Percentiles rank a stretch among this genome's conserved stretches.
Conservation (phyloP, 2,888 invertebrate genomes). For the Minunthozetes semirufus region DNA sequence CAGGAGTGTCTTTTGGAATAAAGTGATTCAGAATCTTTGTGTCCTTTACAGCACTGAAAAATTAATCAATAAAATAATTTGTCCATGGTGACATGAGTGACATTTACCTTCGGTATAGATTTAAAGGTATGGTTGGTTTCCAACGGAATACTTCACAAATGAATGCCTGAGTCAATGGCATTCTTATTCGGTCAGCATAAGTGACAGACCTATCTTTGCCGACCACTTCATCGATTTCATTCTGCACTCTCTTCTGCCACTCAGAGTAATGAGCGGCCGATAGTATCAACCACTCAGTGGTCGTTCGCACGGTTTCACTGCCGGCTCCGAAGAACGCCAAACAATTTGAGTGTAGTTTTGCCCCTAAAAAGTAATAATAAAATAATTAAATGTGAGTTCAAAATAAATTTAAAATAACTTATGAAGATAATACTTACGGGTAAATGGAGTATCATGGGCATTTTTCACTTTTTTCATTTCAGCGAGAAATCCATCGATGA, state of each 20-base stretch:
- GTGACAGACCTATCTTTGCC: constrained; percentile 53
- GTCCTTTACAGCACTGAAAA: constrained; percentile 40
- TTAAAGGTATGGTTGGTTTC: constrained; percentile 51
- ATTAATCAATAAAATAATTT: too few relatives aligned
- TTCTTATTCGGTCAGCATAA: constrained; percentile 58
- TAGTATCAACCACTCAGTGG: constrained; percentile 51
- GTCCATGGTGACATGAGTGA: too few relatives aligned
- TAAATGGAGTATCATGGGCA: too few relatives aligned
- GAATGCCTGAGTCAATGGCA: too few relatives aligned
- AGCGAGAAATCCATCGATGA: constrained; percentile 34
- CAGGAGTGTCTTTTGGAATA: constrained; percentile 40
- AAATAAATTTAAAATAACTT: too few relatives aligned
- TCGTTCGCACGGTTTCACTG: constrained; percentile 40
- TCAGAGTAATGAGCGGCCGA: too few relatives aligned
- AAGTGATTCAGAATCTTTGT: constrained; percentile 38
- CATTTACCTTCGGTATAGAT: constrained; percentile 42
- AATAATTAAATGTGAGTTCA: constrained; percentile 40
- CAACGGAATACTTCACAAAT: constrained; percentile 69
- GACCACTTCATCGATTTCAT: constrained; percentile 56
- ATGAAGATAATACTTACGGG: too few relatives aligned
- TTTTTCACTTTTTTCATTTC: constrained; percentile 39
- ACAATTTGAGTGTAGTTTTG: constrained; percentile 41
- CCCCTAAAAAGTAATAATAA: constrained; percentile 39
- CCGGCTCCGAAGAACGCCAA: constrained; percentile 42
- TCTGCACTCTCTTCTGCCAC: constrained; percentile 59